Conservation (phyloP, 2,888 invertebrate species). For the Mactromeris polynyma region DNA sequence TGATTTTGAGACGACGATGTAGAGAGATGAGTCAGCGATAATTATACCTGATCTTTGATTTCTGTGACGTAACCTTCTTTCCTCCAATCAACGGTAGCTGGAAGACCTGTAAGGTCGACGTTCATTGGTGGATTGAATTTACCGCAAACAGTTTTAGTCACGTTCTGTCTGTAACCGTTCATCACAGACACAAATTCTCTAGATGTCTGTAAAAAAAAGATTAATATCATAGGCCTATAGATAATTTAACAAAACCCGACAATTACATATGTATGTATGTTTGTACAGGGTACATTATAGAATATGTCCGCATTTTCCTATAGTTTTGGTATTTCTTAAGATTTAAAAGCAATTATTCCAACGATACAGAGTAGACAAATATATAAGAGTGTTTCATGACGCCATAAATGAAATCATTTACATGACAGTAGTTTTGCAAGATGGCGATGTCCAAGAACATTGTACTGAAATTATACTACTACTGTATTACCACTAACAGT, state of each 20-base stretch:
- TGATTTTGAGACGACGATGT: background rate
- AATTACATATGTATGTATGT: background rate
- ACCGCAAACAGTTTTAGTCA: slow-evolving; percentile 30
- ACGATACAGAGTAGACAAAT: too few relatives aligned
- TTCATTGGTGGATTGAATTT: slow-evolving; percentile 56
- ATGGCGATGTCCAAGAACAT: too few relatives aligned
- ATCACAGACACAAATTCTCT: slow-evolving; percentile 67
- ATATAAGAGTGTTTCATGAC: too few relatives aligned
- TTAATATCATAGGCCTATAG: background rate
- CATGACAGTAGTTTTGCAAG: too few relatives aligned
- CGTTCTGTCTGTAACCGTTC: slow-evolving; percentile 57
- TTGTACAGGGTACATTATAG: background rate
- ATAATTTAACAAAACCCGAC: too few relatives aligned
- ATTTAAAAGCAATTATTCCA: too few relatives aligned
- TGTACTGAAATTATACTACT: too few relatives aligned
- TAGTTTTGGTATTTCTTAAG: too few relatives aligned
- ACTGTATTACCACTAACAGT: too few relatives aligned
- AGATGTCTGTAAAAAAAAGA: slow-evolving; percentile 49
- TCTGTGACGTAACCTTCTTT: slow-evolving; percentile 83
- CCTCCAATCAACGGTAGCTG: slow-evolving; percentile 83
- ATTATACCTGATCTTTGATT: slow-evolving; percentile 83
- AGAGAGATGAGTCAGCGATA: background rate
- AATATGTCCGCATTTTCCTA: too few relatives aligned
- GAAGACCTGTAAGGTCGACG: slow-evolving; percentile 57
- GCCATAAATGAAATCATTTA: too few relatives aligned